A percentile compares a stretch with the other conserved stretches of the same genome.
Evolutionary conservation across 2,797 vertebrate genomes (phyloP).

Genomic region (Acanthurus leucopareius): DNA sequence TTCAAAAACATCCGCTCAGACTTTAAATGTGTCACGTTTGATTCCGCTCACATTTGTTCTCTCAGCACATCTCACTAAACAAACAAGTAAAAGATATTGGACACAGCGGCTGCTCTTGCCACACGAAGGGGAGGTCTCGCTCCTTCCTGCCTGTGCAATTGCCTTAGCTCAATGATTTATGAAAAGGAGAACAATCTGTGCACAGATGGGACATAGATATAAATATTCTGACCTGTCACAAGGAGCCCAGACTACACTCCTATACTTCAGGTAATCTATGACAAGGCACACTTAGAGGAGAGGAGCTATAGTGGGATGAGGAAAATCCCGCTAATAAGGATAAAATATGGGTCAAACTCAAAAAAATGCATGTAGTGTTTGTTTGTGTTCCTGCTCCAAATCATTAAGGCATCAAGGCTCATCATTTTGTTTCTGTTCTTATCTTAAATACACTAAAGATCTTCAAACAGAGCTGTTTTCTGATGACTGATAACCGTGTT

Average conservation of each 20-base stretch:
- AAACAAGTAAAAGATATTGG: slow-evolving; percentile 71
- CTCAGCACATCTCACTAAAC: slow-evolving; percentile 70
- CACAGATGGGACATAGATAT: slow-evolving; percentile 82
- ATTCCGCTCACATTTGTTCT: slow-evolving; percentile 68
- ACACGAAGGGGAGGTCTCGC: slow-evolving; percentile 66
- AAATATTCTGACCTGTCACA: slow-evolving; percentile 81
- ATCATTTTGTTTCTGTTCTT: background rate
- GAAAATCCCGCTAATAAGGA: slow-evolving; percentile 13
- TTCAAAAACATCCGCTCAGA: slow-evolving; percentile 66
- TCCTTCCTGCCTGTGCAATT: slow-evolving; percentile 81
- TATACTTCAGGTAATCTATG: slow-evolving; percentile 60
- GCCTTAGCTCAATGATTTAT: slow-evolving; percentile 86
- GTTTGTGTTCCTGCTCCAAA: slow-evolving; percentile 14
- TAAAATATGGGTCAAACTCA: background rate
- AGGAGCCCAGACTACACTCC: slow-evolving; percentile 51
- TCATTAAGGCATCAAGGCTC: background rate
- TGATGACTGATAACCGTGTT: background rate
- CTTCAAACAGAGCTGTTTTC: background rate
- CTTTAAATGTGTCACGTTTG: slow-evolving; percentile 66
- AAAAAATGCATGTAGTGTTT: background rate
- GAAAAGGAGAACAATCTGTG: slow-evolving; percentile 80
- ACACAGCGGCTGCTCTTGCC: slow-evolving; percentile 66
- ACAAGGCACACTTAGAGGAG: slow-evolving; percentile 12
- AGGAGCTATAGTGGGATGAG: slow-evolving; percentile 19
- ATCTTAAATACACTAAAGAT: slow-evolving; percentile 1